These are phyloP conservation scores for Pachyseris speciosa DNA, from an alignment of 64 coral and sea anemone genomes.

Conservation along the genomic window DNA sequence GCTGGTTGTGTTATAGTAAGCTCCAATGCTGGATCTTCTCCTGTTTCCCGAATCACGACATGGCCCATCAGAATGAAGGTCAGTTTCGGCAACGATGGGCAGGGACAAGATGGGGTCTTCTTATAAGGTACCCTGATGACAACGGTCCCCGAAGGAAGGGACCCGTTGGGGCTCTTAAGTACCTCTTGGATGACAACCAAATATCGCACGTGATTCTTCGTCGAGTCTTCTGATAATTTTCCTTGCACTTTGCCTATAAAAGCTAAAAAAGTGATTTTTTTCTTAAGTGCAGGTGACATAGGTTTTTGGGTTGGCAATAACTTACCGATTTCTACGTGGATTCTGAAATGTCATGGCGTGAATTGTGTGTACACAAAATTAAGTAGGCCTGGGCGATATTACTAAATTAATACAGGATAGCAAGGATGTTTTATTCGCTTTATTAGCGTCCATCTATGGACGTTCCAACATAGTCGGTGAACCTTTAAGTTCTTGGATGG, in stretches of 20 bases:
- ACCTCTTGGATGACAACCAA: constrained; percentile 35
- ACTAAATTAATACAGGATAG: too few relatives aligned
- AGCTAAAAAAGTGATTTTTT: not conserved
- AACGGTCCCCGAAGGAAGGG: not conserved
- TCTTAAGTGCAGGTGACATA: not conserved
- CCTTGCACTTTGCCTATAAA: constrained; percentile 35
- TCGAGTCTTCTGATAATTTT: constrained; percentile 14
- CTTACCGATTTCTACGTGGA: not conserved
- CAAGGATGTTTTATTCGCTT: too few relatives aligned
- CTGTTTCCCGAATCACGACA: not conserved
- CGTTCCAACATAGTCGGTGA: too few relatives aligned
- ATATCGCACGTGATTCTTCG: constrained; percentile 36
- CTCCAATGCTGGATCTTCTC: not conserved
- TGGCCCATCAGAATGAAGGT: constrained; percentile 66
- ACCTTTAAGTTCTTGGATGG: too few relatives aligned
- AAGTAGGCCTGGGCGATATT: too few relatives aligned
- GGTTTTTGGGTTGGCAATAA: too few relatives aligned
- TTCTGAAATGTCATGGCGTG: too few relatives aligned
- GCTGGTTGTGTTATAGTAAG: constrained; percentile 4
- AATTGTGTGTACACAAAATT: too few relatives aligned
- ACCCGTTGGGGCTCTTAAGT: constrained; percentile 32
- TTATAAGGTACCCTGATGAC: constrained; percentile 59
- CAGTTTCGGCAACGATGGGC: constrained; percentile 23
- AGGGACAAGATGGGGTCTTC: constrained; percentile 21
- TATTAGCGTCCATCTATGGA: too few relatives aligned